phyloP scores from a whole-genome alignment of 2,888 invertebrate species.

The Leptopilina drosophilae region DNA sequence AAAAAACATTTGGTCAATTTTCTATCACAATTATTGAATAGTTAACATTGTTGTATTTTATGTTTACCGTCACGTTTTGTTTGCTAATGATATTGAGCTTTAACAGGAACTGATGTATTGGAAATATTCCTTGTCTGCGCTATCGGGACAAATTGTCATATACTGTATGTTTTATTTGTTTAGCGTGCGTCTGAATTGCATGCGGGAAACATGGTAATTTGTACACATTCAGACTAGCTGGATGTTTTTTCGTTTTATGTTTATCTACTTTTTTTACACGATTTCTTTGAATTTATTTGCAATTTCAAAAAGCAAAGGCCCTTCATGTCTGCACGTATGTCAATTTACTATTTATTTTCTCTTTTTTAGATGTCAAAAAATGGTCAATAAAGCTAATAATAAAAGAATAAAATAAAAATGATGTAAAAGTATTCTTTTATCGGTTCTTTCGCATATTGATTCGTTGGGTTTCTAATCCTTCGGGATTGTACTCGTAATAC shows the following conservation, averaged over 20 bases:
- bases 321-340: neutral
- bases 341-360: neutral
- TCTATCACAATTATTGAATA: neutral
- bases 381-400: no score
- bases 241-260: neutral
- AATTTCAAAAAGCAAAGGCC: neutral
- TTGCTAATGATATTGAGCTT: conserved; percentile 31
- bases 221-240: neutral
- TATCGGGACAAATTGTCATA: conserved; percentile 68
- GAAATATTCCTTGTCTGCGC: conserved; percentile 63
- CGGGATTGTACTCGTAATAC: no score
- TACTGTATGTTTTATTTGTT: conserved; percentile 63
- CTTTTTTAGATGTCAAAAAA: neutral
- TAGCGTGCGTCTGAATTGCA: conserved; percentile 45
- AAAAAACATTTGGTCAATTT: neutral
- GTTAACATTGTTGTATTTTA: neutral
- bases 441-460: no score
- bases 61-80: conserved; percentile 1
- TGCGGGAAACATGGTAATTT: conserved; percentile 35
- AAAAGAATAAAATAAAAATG: neutral
- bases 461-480: no score
- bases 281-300: conserved; percentile 7
- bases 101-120: conserved; percentile 66
- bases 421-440: neutral
- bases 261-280: neutral